A percentile compares a stretch with the other conserved stretches of the same genome.
These are phyloP conservation scores for Torymus texanus DNA, from an alignment of 2,888 invertebrate species.

Conservation along the genomic window DNA sequence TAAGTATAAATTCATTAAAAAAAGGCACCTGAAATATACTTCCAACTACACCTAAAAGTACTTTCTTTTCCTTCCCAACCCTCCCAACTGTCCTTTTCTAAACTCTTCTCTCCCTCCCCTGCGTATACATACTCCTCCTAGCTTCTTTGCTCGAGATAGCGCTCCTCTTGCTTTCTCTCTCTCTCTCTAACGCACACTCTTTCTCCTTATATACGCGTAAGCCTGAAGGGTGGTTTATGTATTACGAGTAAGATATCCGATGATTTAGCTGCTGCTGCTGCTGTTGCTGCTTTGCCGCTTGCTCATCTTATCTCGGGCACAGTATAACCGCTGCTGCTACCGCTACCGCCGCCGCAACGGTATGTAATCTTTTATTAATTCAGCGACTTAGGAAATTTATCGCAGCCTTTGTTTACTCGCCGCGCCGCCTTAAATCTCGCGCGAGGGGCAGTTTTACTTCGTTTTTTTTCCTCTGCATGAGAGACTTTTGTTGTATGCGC, in stretches of 20 bases:
- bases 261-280: slow-evolving; percentile 71
- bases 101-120: slow-evolving; percentile 11
- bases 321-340: neutral
- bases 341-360: slow-evolving; percentile 18
- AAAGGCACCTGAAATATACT: no score
- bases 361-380: slow-evolving; percentile 76
- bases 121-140: neutral
- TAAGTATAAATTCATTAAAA: no score
- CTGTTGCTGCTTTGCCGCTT: slow-evolving; percentile 25
- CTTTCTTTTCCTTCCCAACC: no score
- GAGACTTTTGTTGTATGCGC: neutral
- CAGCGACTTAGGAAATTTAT: slow-evolving; percentile 75
- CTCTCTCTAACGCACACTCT: neutral
- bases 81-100: slow-evolving; percentile 1
- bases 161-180: neutral
- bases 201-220: slow-evolving; percentile 56
- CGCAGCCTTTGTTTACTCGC: slow-evolving; percentile 62
- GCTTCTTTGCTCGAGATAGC: slow-evolving; percentile 45
- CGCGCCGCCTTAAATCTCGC: slow-evolving; percentile 68
- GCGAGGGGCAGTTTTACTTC: slow-evolving; percentile 58
- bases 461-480: neutral
- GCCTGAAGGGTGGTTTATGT: slow-evolving; percentile 75
- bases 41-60: no score
- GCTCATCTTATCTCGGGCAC: slow-evolving; percentile 43
- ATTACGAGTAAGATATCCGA: slow-evolving; percentile 75